Base-by-base conservation (phyloP, 2,113 vertebrate genomes). In the Nanorana parkeri region DNA sequence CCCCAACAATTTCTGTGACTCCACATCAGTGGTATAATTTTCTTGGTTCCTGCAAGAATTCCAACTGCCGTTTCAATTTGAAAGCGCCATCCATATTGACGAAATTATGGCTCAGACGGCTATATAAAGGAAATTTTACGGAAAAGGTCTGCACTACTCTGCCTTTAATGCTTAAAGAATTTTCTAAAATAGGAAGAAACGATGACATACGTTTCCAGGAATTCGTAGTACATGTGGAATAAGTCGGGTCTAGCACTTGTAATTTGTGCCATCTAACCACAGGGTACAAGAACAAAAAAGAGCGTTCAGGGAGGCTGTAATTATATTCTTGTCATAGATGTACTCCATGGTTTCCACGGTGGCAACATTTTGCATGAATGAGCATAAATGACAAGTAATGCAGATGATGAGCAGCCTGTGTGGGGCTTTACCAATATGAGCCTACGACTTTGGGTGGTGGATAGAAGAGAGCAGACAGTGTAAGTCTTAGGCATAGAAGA, bases 111-210 rank as follows among this genome's bases (percentile, higher is more conserved):
- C 36, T 68, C 51, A 3, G 52, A 28, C 17, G n/a, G 17, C 77
- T 67, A 67, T 78, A 56, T 78, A 29, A 67, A 68, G 64, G 36
- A 16, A 52, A n/a, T 24, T 52, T 29, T 5, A 17, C 7, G 51
- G 10, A 51, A 55, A 55, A 17, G 24, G 21, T 55, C 47, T 71
- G 68, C 23, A 16, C 15, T 24, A 54, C 7, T 71, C 51, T 20
- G 52, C 69, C 29, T 72, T 72, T 52, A 28, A 72, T 28, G 24
- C 26, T 16, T 19, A 56, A 66, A 36, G 41, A 55, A 17, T 24
- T 66, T 54, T 32, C 76, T 77, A 77, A 52, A 77, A 77, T 65
- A 28, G 17, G 23, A 77, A 17, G 56, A 55, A n/a, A 52, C 54
- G 52, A 15, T 56, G 69, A 56, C 24, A n/a, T 52, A 56, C 3